Evolutionary conservation across 2,888 invertebrate genomes (phyloP).

Genomic region (Drosophila sordidapex): DNA sequence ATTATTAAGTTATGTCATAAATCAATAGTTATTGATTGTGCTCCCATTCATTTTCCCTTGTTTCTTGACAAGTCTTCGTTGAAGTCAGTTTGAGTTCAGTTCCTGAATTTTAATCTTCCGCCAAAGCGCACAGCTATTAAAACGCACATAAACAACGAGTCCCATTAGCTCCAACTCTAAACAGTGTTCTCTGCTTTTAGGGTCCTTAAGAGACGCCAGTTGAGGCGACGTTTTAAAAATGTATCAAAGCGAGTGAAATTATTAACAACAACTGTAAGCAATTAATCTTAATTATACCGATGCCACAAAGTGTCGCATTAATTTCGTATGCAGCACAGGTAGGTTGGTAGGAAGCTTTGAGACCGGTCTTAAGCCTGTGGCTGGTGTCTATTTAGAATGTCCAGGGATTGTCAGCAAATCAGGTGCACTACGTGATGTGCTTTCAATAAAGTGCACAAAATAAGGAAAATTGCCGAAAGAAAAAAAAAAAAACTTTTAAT

Average conservation of each 20-base stretch:
- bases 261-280: constrained; percentile 38
- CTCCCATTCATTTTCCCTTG: neutral
- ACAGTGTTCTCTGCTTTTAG: neutral
- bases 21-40: neutral
- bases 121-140: neutral
- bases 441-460: constrained; percentile 74
- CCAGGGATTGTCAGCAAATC: constrained; percentile 77
- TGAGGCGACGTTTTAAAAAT: constrained; percentile 19
- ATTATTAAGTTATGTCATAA: neutral
- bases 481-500: constrained; percentile 69
- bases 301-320: constrained; percentile 23
- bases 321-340: constrained; percentile 64
- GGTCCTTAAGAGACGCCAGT: neutral
- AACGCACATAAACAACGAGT: neutral
- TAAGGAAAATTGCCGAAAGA: constrained; percentile 44
- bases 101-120: neutral
- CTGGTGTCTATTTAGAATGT: constrained; percentile 61
- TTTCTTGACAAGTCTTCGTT: neutral
- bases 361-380: constrained; percentile 52
- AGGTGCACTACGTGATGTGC: constrained; percentile 82
- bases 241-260: constrained; percentile 20
- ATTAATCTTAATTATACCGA: constrained; percentile 76
- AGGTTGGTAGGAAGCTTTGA: constrained; percentile 26
- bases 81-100: neutral
- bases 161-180: neutral